A percentile compares a stretch with the other conserved stretches of the same genome.
Conservation (phyloP, 2,797 vertebrate genomes). For the Decapterus maruadsi region DNA sequence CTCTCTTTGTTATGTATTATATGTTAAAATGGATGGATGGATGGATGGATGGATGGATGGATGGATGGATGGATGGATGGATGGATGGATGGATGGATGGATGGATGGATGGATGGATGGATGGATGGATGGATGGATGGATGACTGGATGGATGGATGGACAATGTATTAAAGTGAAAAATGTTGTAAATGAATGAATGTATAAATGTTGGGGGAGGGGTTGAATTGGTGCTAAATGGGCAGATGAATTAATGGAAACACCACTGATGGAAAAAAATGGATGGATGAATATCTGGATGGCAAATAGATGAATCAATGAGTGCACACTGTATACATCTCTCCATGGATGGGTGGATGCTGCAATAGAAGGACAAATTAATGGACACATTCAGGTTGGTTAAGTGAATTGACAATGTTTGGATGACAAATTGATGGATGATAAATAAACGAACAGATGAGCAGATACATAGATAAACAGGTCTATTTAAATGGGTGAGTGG, state of each 20-base stretch:
- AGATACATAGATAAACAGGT: background rate
- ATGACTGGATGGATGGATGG: too few species aligned
- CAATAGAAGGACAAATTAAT: background rate
- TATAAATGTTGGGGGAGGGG: too few species aligned
- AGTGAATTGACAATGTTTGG: background rate
- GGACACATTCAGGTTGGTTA: background rate
- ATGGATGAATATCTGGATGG: background rate
- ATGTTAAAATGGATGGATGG: background rate
- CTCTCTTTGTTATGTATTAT: background rate
- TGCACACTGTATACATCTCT: too few species aligned
- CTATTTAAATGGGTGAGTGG: background rate
- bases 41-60: background rate
- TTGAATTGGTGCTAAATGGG: too few species aligned
- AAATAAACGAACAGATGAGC: background rate
- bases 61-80: background rate
- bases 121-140: too few species aligned
- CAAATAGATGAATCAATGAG: too few species aligned
- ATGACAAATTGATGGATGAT: background rate
- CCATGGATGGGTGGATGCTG: background rate
- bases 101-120: too few species aligned
- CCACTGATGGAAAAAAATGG: too few species aligned
- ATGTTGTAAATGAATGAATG: too few species aligned
- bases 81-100: background rate
- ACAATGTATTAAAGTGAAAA: too few species aligned
- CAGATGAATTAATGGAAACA: too few species aligned